Evolutionary conservation across 2,888 invertebrate genomes (phyloP).

Genomic region (Helicoverpa assulta): DNA sequence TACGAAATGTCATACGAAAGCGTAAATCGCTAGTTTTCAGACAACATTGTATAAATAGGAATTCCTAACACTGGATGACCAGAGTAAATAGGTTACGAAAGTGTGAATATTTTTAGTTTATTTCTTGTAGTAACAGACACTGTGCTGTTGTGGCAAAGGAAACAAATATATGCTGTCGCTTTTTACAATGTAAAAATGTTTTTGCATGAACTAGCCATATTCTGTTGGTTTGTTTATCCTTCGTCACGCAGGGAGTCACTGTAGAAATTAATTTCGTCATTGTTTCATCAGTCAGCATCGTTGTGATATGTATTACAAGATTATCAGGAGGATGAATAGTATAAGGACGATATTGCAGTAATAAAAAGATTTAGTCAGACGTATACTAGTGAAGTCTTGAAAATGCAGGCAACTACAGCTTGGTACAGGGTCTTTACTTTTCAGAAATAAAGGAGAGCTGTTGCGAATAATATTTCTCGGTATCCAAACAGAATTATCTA

Average conservation of each 20-base stretch:
- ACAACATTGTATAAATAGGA: slow-evolving; percentile 59
- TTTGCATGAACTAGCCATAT: background rate
- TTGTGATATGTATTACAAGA: background rate
- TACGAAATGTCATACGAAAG: slow-evolving; percentile 33
- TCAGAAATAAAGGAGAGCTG: background rate
- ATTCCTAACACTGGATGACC: slow-evolving; percentile 43
- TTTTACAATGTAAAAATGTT: background rate
- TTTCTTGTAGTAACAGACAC: slow-evolving; percentile 32
- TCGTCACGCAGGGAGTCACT: background rate
- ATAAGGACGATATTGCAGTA: background rate
- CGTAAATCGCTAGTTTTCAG: slow-evolving; percentile 42
- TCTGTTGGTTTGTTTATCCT: background rate
- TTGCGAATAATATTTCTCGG: background rate
- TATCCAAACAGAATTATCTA: background rate
- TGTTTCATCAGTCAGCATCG: background rate
- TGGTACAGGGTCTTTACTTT: background rate
- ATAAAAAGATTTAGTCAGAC: background rate
- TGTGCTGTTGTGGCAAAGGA: slow-evolving; percentile 7
- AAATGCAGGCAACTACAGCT: background rate
- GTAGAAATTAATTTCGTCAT: background rate
- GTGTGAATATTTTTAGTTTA: slow-evolving; percentile 56
- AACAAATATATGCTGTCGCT: background rate
- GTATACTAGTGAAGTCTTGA: background rate
- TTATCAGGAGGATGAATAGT: background rate
- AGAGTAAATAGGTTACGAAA: slow-evolving; percentile 61